Conservation (phyloP, 2,797 vertebrate genomes). For the Paratrypauchen microcephalus region DNA sequence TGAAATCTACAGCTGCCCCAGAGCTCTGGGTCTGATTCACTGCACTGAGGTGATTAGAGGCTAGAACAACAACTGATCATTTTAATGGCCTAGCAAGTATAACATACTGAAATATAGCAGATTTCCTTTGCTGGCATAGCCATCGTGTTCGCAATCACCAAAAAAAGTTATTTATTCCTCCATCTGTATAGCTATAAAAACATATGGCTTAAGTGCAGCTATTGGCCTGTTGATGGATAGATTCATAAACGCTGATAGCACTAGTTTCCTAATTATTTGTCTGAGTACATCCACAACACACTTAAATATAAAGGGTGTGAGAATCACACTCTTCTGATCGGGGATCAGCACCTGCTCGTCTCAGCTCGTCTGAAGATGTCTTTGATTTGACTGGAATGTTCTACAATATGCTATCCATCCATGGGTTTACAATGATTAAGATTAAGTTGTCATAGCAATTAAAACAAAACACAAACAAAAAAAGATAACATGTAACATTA, state of each 20-base stretch:
- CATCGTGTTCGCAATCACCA: not conserved
- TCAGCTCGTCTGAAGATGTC: too few relatives aligned
- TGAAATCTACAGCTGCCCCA: not conserved
- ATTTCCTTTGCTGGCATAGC: not conserved
- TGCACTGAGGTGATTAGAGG: constrained; percentile 7
- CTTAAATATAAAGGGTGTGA: not conserved
- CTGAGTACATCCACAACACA: not conserved
- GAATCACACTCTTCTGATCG: not conserved
- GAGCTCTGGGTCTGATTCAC: not conserved
- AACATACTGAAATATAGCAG: not conserved
- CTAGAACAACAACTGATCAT: constrained; percentile 3
- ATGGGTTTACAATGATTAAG: too few relatives aligned
- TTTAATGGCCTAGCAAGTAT: not conserved
- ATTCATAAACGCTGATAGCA: not conserved
- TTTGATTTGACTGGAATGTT: too few relatives aligned
- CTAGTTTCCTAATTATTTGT: not conserved
- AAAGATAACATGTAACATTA: too few relatives aligned
- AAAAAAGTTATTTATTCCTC: constrained; percentile 2
- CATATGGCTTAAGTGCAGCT: not conserved
- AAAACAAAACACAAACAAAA: too few relatives aligned
- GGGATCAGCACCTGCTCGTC: too few relatives aligned
- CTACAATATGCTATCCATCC: too few relatives aligned
- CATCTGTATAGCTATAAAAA: constrained; percentile 1
- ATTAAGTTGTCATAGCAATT: too few relatives aligned
- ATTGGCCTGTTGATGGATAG: not conserved